Evolutionary conservation across 1,140 invertebrate genomes (phyloP).

Genomic region (Meloidogyne chitwoodi): DNA sequence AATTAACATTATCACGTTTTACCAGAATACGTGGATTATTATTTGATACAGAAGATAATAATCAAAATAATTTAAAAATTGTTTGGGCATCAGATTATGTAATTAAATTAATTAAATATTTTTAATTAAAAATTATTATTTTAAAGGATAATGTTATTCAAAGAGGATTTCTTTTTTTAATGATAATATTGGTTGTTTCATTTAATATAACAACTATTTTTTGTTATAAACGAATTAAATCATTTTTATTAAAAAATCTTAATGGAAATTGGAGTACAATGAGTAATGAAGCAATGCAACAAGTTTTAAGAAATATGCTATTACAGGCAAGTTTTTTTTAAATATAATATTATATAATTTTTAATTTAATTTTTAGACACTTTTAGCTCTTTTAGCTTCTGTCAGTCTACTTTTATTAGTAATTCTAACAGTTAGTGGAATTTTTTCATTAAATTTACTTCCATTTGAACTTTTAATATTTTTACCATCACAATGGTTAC

Average conservation of each 20-base stretch:
- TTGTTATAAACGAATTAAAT: neutral
- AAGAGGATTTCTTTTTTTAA: neutral
- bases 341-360: neutral
- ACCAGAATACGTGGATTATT: neutral
- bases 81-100: neutral
- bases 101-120: neutral
- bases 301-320: neutral
- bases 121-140: no score
- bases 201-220: neutral
- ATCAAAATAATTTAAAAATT: neutral
- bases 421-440: neutral
- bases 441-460: neutral
- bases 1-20: neutral
- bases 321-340: neutral
- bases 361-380: neutral
- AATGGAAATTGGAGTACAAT: neutral
- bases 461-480: neutral
- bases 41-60: neutral
- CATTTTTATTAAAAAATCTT: neutral
- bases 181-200: neutral
- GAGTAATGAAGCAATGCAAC: neutral
- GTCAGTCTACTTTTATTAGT: neutral
- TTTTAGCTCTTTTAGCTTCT: neutral
- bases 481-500: constrained; percentile 5
- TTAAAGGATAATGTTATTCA: neutral